Percentiles rank a stretch among this genome's conserved stretches.
Conservation (phyloP, 1,140 invertebrate species). For the Colletes latitarsis region DNA sequence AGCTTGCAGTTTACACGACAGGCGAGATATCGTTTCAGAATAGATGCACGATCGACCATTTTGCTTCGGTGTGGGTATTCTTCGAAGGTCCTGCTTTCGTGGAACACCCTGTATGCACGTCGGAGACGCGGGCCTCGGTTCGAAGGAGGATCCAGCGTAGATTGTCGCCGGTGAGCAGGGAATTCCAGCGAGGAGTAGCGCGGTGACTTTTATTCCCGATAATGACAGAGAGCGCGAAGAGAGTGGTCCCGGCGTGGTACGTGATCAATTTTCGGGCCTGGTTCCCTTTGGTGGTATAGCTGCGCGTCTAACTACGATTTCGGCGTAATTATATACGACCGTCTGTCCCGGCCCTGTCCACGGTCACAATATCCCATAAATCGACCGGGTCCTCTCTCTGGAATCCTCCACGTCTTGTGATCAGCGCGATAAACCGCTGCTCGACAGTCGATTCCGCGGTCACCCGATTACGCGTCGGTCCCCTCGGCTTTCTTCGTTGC, state of each 20-base stretch:
- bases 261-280: conserved; percentile 80
- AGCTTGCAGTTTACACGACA: too few species aligned
- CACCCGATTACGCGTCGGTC: not conserved
- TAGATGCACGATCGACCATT: too few species aligned
- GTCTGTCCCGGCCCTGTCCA: conserved; percentile 51
- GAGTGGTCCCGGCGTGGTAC: conserved; percentile 66
- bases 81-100: not conserved
- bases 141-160: conserved; percentile 18
- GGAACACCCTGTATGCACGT: conserved; percentile 15
- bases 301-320: conserved; percentile 75
- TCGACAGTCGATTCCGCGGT: conserved; percentile 12
- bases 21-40: too few species aligned
- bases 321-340: conserved; percentile 78
- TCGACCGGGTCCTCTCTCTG: conserved; percentile 12
- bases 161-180: conserved; percentile 75
- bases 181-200: conserved; percentile 76
- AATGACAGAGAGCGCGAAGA: conserved; percentile 78
- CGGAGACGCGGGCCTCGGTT: too few species aligned
- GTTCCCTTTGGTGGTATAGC: conserved; percentile 57
- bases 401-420: conserved; percentile 34
- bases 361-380: conserved; percentile 54
- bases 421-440: conserved; percentile 28
- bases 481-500: not conserved
- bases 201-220: conserved; percentile 82
- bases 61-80: too few species aligned